Conservation (phyloP, 2,797 vertebrate species). For the Enteromius afrohamiltoni region DNA sequence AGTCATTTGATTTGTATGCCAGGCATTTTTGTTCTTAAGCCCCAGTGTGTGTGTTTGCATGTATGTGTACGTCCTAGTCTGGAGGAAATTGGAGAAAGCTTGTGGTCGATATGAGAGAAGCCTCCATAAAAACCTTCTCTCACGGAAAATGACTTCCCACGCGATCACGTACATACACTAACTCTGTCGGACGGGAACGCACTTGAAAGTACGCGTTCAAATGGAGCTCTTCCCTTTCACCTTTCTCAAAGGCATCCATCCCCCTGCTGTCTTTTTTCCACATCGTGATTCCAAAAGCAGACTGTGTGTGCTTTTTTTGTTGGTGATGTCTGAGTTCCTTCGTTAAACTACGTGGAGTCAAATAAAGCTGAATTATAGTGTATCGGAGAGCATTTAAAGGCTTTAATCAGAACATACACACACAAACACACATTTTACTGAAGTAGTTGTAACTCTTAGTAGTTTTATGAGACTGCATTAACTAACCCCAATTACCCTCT, state of each 20-base stretch:
- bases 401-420: slow-evolving; percentile 58
- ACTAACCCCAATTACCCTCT: slow-evolving; percentile 71
- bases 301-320: slow-evolving; percentile 18
- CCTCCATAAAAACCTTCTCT: slow-evolving; percentile 76
- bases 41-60: slow-evolving; percentile 24
- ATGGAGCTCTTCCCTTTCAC: slow-evolving; percentile 43
- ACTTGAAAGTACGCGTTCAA: slow-evolving; percentile 43
- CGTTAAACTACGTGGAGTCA: slow-evolving; percentile 58
- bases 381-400: slow-evolving; percentile 55
- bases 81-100: slow-evolving; percentile 72
- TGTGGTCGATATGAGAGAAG: slow-evolving; percentile 76
- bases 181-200: slow-evolving; percentile 35
- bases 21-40: slow-evolving; percentile 30
- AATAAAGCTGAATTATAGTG: slow-evolving; percentile 63
- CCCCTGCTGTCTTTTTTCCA: slow-evolving; percentile 61
- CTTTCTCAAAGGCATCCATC: slow-evolving; percentile 61
- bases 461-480: slow-evolving; percentile 62
- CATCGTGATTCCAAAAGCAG: slow-evolving; percentile 50
- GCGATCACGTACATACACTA: slow-evolving; percentile 53
- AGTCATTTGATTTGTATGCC: slow-evolving; percentile 39
- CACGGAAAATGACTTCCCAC: slow-evolving; percentile 79
- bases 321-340: slow-evolving; percentile 59
- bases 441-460: slow-evolving; percentile 55
- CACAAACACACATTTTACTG: slow-evolving; percentile 58
- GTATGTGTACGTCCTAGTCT: slow-evolving; percentile 39